These are phyloP conservation scores for Acholoe squamosa DNA, from an alignment of 2,888 invertebrate genomes.

Conservation along the genomic window DNA sequence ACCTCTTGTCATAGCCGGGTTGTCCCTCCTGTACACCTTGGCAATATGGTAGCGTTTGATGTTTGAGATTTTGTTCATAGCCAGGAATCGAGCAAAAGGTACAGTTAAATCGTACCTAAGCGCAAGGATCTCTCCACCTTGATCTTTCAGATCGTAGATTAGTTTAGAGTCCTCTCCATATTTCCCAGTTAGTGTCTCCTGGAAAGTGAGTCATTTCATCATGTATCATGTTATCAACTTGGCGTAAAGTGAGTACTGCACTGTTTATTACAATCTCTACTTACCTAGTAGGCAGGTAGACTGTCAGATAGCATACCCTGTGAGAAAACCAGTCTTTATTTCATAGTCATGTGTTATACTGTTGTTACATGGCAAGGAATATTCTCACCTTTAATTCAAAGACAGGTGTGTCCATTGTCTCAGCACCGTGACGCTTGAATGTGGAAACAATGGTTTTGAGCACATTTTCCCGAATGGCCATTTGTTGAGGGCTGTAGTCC, in stretches of 20 bases:
- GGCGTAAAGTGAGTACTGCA: too few species aligned
- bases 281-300: too few species aligned
- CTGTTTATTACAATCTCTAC: too few species aligned
- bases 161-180: constrained; percentile 99
- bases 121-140: constrained; percentile 98
- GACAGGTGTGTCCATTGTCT: constrained; percentile 98
- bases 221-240: too few species aligned
- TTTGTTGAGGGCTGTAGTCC: constrained; percentile 97
- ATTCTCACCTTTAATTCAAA: constrained; percentile 94
- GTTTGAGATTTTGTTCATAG: constrained; percentile 97
- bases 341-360: too few species aligned
- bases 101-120: constrained; percentile 98
- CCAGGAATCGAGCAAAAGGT: constrained; percentile 97
- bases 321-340: too few species aligned
- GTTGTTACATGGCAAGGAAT: too few species aligned
- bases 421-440: constrained; percentile 98
- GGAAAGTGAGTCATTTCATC: constrained; percentile 65
- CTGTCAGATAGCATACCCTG: too few species aligned
- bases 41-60: constrained; percentile 99
- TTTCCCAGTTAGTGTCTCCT: constrained; percentile 99
- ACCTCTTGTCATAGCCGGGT: constrained; percentile 97
- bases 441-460: constrained; percentile 93
- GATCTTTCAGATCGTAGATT: constrained; percentile 98
- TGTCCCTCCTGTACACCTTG: constrained; percentile 98
- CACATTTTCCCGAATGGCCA: constrained; percentile 92